These are phyloP conservation scores for Gerris lacustris DNA, from an alignment of 2,888 invertebrate species.

Conservation along the genomic window DNA sequence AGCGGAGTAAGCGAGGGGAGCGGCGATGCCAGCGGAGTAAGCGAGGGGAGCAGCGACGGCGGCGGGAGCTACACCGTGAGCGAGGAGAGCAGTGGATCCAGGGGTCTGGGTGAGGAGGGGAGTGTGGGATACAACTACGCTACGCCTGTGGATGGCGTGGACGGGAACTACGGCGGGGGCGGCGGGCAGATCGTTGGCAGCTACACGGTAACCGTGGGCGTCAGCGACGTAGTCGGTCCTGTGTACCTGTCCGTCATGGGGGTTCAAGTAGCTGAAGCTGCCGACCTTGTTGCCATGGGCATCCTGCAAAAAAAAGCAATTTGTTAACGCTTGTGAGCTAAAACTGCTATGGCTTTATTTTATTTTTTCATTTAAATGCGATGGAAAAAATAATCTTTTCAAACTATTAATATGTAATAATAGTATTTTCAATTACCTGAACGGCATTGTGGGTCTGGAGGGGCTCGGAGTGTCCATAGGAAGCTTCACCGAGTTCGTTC, in stretches of 20 bases:
- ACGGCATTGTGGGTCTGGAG: slow-evolving; percentile 37
- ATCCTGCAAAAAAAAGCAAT: slow-evolving; percentile 30
- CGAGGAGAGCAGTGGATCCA: slow-evolving; percentile 15
- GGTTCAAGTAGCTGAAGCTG: slow-evolving; percentile 39
- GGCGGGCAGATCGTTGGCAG: slow-evolving; percentile 38
- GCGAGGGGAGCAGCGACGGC: slow-evolving; percentile 21
- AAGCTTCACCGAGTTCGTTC: slow-evolving; percentile 38
- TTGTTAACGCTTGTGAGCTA: not conserved
- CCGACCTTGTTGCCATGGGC: slow-evolving; percentile 38
- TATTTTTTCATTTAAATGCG: too few relatives aligned
- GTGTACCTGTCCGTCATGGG: slow-evolving; percentile 37
- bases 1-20: slow-evolving; percentile 14
- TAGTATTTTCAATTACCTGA: slow-evolving; percentile 28
- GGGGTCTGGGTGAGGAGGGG: slow-evolving; percentile 24
- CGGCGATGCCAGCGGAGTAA: slow-evolving; percentile 18
- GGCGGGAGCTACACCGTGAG: slow-evolving; percentile 18
- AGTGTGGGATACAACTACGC: slow-evolving; percentile 36
- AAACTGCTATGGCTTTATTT: not conserved
- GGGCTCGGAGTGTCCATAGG: slow-evolving; percentile 37
- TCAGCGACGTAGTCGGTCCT: slow-evolving; percentile 40
- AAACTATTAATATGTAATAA: too few relatives aligned
- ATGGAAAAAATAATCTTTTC: too few relatives aligned
- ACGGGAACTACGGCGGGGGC: slow-evolving; percentile 28
- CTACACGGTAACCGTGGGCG: slow-evolving; percentile 38
- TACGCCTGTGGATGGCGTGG: slow-evolving; percentile 34